Evolutionary conservation across 2,113 vertebrate species (phyloP).

Genomic region (Otis tarda): DNA sequence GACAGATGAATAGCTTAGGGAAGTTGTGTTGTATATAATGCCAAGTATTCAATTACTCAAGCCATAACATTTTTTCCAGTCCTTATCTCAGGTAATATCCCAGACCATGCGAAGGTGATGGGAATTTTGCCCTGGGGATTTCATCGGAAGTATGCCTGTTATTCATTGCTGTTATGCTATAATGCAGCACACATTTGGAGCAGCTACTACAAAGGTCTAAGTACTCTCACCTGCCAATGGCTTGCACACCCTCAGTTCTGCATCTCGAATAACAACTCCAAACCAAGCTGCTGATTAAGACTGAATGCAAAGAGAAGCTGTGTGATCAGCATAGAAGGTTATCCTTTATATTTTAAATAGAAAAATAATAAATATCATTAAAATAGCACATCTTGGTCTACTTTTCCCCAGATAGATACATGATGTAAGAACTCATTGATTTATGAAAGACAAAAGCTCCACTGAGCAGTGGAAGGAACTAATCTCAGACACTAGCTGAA

Average conservation of each 20-base stretch:
- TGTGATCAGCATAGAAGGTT: not conserved
- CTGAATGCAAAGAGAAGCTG: not conserved
- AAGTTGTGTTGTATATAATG: not conserved
- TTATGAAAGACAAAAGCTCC: not conserved
- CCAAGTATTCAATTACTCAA: not conserved
- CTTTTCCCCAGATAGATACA: not conserved
- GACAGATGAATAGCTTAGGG: not conserved
- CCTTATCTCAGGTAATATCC: not conserved
- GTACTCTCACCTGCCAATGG: not conserved
- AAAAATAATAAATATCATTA: not conserved
- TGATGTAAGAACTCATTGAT: not conserved
- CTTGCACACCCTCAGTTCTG: not conserved
- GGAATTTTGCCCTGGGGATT: not conserved
- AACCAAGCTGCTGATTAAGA: not conserved
- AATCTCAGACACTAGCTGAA: not conserved
- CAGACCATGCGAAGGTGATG: not conserved
- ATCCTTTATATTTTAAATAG: not conserved
- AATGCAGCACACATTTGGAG: not conserved
- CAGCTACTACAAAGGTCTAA: not conserved
- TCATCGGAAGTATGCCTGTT: not conserved
- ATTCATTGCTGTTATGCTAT: not conserved
- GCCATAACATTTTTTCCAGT: not conserved
- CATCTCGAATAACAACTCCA: not conserved
- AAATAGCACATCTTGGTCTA: not conserved
- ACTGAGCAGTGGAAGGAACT: not conserved